Base-by-base conservation (phyloP, 1,140 invertebrate species). In the Conus ventricosus region DNA sequence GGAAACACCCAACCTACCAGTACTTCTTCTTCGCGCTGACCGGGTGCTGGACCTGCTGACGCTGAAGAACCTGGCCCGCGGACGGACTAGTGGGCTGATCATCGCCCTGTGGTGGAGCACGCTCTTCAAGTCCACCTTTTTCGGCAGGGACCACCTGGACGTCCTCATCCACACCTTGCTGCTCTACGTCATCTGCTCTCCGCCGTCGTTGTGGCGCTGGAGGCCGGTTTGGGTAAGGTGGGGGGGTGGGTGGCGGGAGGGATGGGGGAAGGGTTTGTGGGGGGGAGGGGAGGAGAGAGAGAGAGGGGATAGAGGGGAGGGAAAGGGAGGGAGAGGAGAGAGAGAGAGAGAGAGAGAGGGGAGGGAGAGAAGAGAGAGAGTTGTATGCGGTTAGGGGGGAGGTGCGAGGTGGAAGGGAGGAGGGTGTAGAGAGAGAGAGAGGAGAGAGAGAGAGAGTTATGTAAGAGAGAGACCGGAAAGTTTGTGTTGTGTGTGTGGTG, bases 1-100 rank as follows among this genome's bases (percentile, higher is more conserved):
- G 94, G 93, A 53, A 96, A 96, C 88, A 93, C 91, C 55, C 96
- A 96, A 88, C 96, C 20, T n/a, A 95, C 95, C 15, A 96, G 96
- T 96, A 94, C 91, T 94, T 95, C 89, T 95, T 95, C 90, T 96
- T 96, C 89, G 95, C 94, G 13, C 71, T 96, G 4, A 94, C 93
- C 60, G 94, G 23, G 87, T 96, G 0, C 78, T 95, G 11, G 95
- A 96, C 82, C 90, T 96, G 6, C 87, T 95, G 10, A 23, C 92
- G 6, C 88, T 75, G n/a, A 71, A 75, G 87, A 88, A 93, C 25
- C 85, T 92, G 0, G 0, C 91, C 91, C 5, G 83, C 75, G 23
- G 85, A 78, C 88, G 2, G 92, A 93, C 78, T 94, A 89, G 39
- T 86, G 54, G 67, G 71, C 20, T 91, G 15, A 78, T 89, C 1